Evolutionary conservation across 2,797 vertebrate genomes (phyloP).

Genomic region (Rhincodon typus): DNA sequence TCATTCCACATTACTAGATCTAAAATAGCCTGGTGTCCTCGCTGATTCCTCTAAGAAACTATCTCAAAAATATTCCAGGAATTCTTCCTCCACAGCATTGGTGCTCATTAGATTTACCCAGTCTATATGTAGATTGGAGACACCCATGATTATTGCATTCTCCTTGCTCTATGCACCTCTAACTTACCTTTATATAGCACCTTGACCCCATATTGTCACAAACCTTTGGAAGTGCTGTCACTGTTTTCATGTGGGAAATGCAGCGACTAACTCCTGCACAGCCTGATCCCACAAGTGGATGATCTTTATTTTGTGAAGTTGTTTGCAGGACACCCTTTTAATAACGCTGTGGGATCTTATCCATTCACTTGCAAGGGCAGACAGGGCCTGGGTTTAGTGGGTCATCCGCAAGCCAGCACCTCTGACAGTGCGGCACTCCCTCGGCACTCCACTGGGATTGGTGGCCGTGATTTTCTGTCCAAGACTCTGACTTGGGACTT

Average conservation of each 20-base stretch:
- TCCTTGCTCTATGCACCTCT: too few species aligned
- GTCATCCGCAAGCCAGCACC: neutral
- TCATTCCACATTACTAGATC: too few species aligned
- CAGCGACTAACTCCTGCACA: neutral
- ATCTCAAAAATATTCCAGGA: too few species aligned
- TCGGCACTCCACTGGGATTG: neutral
- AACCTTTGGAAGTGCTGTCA: neutral
- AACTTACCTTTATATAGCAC: neutral
- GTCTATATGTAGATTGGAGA: too few species aligned
- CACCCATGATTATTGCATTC: too few species aligned
- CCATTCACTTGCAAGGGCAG: neutral
- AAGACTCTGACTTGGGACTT: neutral
- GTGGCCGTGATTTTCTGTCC: neutral
- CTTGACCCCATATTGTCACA: neutral
- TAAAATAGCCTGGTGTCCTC: too few species aligned
- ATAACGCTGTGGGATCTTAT: neutral
- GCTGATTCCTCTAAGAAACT: too few species aligned
- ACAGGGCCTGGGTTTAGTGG: neutral
- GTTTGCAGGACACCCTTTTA: neutral
- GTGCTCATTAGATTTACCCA: too few species aligned
- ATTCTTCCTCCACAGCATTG: too few species aligned
- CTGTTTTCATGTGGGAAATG: neutral
- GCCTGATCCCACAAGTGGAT: neutral
- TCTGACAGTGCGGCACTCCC: neutral
- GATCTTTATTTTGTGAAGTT: neutral